Evolutionary conservation across 2,797 vertebrate species (phyloP).

Genomic region (Oryzias sinensis): DNA sequence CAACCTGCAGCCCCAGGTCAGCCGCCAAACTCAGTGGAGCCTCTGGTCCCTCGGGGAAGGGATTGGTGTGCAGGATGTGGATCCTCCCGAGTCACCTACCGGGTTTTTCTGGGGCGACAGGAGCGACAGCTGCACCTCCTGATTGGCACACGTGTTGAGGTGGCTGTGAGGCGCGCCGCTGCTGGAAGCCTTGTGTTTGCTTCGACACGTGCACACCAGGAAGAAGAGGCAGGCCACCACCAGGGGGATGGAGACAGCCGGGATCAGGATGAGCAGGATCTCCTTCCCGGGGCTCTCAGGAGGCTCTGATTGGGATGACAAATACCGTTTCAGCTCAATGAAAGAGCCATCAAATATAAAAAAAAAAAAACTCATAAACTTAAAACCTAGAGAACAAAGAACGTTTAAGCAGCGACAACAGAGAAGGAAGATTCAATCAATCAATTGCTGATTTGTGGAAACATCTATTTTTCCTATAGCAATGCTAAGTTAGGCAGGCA

Average conservation of each 20-base stretch:
- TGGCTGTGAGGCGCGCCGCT: conserved; percentile 85
- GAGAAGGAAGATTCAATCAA: too few relatives aligned
- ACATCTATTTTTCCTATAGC: too few relatives aligned
- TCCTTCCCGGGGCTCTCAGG: conserved; percentile 89
- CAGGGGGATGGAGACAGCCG: conserved; percentile 91
- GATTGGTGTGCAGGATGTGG: background rate
- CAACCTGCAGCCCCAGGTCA: too few relatives aligned
- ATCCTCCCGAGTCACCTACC: conserved; percentile 66
- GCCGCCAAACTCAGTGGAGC: background rate
- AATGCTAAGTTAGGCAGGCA: too few relatives aligned
- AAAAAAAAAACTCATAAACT: too few relatives aligned
- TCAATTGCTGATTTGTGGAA: too few relatives aligned
- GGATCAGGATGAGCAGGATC: conserved; percentile 93
- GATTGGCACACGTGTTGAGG: conserved; percentile 84
- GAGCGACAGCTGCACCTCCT: conserved; percentile 92
- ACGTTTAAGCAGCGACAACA: too few relatives aligned
- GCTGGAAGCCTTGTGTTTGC: conserved; percentile 87
- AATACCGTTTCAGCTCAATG: too few relatives aligned
- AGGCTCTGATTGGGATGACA: conserved; percentile 72
- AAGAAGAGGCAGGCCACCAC: conserved; percentile 96
- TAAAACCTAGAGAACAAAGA: too few relatives aligned
- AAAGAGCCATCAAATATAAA: too few relatives aligned
- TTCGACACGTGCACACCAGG: conserved; percentile 93
- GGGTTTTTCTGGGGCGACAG: conserved; percentile 90
- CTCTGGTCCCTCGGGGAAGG: background rate